phyloP scores from a whole-genome alignment of 2,797 vertebrate genomes.

The Rhinatrema bivittatum region DNA sequence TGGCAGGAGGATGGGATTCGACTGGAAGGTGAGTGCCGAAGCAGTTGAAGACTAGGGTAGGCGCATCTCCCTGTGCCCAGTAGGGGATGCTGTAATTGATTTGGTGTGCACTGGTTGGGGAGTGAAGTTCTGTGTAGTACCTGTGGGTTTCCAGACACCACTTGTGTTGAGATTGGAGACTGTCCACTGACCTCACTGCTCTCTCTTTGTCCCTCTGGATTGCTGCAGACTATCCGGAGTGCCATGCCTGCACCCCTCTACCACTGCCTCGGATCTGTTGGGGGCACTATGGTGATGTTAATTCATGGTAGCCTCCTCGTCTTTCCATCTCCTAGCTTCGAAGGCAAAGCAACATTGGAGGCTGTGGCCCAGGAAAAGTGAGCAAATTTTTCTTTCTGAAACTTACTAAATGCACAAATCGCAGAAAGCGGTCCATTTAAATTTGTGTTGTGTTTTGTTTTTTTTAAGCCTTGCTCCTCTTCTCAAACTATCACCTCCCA shows the following conservation, averaged over 20 bases:
- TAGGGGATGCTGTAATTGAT: no score
- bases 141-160: neutral
- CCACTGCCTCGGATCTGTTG: slow-evolving; percentile 77
- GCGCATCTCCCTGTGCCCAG: no score
- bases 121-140: neutral
- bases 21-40: slow-evolving; percentile 50
- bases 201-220: slow-evolving; percentile 19
- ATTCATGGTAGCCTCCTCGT: slow-evolving; percentile 62
- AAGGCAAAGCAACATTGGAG: slow-evolving; percentile 59
- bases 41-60: neutral
- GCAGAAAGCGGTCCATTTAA: no score
- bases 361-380: slow-evolving; percentile 76
- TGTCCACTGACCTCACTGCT: slow-evolving; percentile 1
- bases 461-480: no score
- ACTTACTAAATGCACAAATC: no score
- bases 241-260: slow-evolving; percentile 66
- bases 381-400: no score
- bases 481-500: no score
- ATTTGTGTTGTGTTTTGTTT: no score
- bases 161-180: fast-evolving
- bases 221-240: slow-evolving; percentile 36
- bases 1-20: slow-evolving; percentile 55
- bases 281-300: slow-evolving; percentile 62
- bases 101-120: no score
- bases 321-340: slow-evolving; percentile 62